These are phyloP conservation scores for Drosophila eugracilis DNA, from an alignment of 1,140 invertebrate species.

Conservation along the genomic window DNA sequence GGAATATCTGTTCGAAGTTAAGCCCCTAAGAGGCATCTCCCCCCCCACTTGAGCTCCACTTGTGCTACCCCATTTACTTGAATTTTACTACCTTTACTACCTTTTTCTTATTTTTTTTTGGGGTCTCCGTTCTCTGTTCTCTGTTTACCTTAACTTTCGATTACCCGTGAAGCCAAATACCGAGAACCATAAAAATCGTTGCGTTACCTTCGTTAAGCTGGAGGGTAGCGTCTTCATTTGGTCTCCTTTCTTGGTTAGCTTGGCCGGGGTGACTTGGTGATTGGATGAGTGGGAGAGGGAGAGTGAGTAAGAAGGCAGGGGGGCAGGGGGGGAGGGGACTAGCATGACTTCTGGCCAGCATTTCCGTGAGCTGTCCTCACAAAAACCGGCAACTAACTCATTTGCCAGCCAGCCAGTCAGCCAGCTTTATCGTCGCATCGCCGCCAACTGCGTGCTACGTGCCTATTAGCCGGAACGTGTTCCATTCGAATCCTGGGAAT, in stretches of 20 bases:
- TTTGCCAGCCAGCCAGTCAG: constrained; percentile 73
- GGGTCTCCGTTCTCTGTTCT: too few species aligned
- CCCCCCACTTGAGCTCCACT: constrained; percentile 16
- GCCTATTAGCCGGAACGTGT: constrained; percentile 75
- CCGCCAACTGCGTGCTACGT: constrained; percentile 61
- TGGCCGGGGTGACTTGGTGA: constrained; percentile 2
- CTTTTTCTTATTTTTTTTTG: constrained; percentile 1
- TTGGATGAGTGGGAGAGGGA: background rate
- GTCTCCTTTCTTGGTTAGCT: background rate
- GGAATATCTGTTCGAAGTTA: background rate
- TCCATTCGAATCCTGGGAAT: constrained; percentile 53
- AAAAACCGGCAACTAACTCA: constrained; percentile 46
- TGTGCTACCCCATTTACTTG: constrained; percentile 17
- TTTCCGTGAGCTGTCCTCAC: constrained; percentile 9
- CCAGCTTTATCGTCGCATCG: constrained; percentile 67
- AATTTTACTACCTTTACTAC: constrained; percentile 13
- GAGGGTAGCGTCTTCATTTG: constrained; percentile 18
- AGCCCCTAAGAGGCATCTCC: constrained; percentile 9
- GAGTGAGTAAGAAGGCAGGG: background rate
- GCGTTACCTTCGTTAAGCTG: constrained; percentile 23
- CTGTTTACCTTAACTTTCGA: constrained; percentile 41
- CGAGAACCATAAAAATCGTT: constrained; percentile 32
- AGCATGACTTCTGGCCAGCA: constrained; percentile 9
- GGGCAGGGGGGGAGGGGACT: background rate
- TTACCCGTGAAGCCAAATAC: constrained; percentile 47